These are phyloP conservation scores for Probaryconus sp. DNA, from an alignment of 1,140 invertebrate genomes.

Conservation along the genomic window DNA sequence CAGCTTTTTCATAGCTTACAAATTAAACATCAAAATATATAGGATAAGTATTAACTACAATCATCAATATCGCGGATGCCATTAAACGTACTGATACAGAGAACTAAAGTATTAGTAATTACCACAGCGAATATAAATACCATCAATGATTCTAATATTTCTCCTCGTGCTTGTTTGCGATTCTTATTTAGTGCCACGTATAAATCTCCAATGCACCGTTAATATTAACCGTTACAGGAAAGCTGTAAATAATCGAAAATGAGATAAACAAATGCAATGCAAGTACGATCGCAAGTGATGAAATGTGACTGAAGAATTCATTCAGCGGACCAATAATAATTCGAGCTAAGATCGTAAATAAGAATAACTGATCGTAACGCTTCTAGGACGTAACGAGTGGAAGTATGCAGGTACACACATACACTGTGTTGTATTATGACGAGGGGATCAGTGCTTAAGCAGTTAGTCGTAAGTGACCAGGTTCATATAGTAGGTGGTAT, in stretches of 20 bases:
- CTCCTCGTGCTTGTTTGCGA: constrained; percentile 5
- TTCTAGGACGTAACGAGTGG: constrained; percentile 26
- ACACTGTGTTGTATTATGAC: too few relatives aligned
- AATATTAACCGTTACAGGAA: constrained; percentile 9
- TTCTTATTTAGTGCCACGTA: constrained; percentile 20
- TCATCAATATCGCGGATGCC: too few relatives aligned
- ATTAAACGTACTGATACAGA: too few relatives aligned
- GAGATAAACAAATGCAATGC: constrained; percentile 26
- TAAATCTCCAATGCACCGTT: constrained; percentile 39
- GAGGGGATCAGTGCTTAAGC: neutral
- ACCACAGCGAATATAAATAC: too few relatives aligned
- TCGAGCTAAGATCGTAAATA: constrained; percentile 34
- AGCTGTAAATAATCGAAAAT: constrained; percentile 22
- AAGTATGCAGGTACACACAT: constrained; percentile 8
- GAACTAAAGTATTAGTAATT: too few relatives aligned
- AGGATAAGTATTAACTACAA: too few relatives aligned
- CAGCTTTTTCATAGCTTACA: too few relatives aligned
- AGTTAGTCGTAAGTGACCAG: too few relatives aligned
- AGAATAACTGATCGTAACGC: constrained; percentile 17
- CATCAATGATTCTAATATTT: constrained; percentile 16
- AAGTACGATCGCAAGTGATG: constrained; percentile 24
- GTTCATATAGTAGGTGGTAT: constrained; percentile 23
- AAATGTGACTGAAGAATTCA: constrained; percentile 32
- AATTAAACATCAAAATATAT: too few relatives aligned
- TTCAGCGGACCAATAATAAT: constrained; percentile 34